Evolutionary conservation across 2,888 invertebrate genomes (phyloP), one percentile per base, ranked within the genome.

Genomic region (Morpho deidamia): DNA sequence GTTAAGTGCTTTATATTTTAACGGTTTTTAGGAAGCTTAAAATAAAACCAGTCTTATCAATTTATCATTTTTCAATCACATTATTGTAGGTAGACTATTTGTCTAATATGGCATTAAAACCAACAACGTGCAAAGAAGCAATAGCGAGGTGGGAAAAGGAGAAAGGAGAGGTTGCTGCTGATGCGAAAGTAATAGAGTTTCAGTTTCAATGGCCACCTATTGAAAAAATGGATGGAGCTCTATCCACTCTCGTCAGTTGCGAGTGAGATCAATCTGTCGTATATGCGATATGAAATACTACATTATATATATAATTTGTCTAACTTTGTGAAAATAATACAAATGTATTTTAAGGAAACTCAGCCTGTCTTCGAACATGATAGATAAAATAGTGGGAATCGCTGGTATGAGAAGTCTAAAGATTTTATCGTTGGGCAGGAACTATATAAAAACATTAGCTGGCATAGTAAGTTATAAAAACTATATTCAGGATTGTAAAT

Each of bases 121-220:
- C 94, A 3, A 94, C 94, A 10, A 91, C 93, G 2, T 94, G 95
- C 57, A 95, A 95, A 80, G 96, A 96, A 69, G 97, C 97, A 0
- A 91, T 98, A 51, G 93, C 94, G 63, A 92, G 91, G 70, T 98
- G 96, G 96, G 97, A 97, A 78, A 96, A 96, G 58, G 91, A 91
- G 65, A 92, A 91, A 63, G 91, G 81, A 0, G 92, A 91, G 47
- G 83, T 89, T 54, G 93, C 95, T 0, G 81, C 90, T 0, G 95
- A 95, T 57, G 93, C 94, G 1, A 91, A 77, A 44, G 94, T 96
- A 32, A 92, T 99, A 8, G 94, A 94, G 53, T 86, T 99, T 48
- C 95, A 94, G 68, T 97, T 97, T 69, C 95, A 96, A 72, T 95
- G 94, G 92, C 97, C 97, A 7, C 97, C 98, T 0, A 95, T 98